Percentiles rank a stretch among this genome's conserved stretches.
Conservation (phyloP, 2,113 vertebrate genomes). For the Nesospiza acunhae region DNA sequence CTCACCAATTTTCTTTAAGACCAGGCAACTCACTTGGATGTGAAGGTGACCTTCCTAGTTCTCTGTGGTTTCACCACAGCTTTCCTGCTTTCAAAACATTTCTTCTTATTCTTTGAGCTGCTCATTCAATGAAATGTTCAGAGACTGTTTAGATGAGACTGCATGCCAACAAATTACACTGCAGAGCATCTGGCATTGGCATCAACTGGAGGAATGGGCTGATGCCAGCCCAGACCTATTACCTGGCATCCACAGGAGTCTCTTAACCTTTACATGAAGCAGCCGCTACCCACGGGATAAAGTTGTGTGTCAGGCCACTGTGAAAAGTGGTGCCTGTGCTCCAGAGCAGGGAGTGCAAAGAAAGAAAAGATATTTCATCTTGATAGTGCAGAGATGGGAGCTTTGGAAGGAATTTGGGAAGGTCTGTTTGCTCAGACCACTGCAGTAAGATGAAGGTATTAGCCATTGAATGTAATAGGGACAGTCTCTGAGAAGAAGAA, state of each 20-base stretch:
- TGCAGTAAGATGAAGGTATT: background rate
- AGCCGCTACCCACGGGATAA: accelerated
- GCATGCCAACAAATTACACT: background rate
- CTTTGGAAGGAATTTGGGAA: background rate
- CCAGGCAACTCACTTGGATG: background rate
- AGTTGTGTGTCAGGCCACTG: background rate
- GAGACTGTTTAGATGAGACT: background rate
- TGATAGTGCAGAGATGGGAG: background rate
- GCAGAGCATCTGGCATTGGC: background rate
- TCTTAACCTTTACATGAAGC: background rate
- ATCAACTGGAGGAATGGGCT: background rate
- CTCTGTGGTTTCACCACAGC: background rate
- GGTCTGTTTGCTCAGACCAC: background rate
- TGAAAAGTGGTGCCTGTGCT: background rate
- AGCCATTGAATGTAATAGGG: background rate
- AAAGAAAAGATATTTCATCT: background rate
- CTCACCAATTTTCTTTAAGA: background rate
- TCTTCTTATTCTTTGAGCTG: background rate
- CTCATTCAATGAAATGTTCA: background rate
- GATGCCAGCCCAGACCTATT: constrained; percentile 7
- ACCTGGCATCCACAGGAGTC: background rate
- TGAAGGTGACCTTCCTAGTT: background rate
- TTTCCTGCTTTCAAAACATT: background rate
- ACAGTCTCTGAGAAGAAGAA: background rate
- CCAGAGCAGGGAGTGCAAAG: background rate